Evolutionary conservation across 2,888 invertebrate species (phyloP).

Genomic region (Meteorus cinctellus): DNA sequence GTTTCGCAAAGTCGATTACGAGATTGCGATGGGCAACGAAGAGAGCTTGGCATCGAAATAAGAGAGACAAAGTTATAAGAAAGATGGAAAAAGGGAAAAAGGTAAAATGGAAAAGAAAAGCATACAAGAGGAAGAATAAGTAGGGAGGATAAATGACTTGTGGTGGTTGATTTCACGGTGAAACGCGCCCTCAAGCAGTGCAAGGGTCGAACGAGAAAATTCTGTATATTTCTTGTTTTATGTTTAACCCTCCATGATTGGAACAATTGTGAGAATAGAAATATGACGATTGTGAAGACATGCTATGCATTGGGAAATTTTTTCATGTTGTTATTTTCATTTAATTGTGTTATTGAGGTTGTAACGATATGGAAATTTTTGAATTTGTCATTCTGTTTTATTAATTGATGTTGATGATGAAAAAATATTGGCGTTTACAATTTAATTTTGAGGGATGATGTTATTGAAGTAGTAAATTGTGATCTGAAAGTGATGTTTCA

Average conservation of each 20-base stretch:
- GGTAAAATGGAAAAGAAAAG: background rate
- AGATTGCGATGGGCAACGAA: constrained; percentile 55
- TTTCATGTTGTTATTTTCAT: too few species aligned
- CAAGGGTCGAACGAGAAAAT: background rate
- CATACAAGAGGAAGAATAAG: background rate
- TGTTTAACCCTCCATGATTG: background rate
- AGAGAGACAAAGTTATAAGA: constrained; percentile 14
- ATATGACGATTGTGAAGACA: too few species aligned
- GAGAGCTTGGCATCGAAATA: background rate
- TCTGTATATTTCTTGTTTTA: background rate
- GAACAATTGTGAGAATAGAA: too few species aligned
- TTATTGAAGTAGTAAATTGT: too few species aligned
- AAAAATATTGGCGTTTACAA: too few species aligned
- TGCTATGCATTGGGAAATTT: too few species aligned
- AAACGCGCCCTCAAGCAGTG: constrained; percentile 45
- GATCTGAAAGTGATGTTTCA: too few species aligned
- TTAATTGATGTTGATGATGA: too few species aligned
- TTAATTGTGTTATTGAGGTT: too few species aligned
- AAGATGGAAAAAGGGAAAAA: background rate
- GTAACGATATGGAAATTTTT: too few species aligned
- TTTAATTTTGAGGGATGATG: too few species aligned
- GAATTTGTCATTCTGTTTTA: too few species aligned
- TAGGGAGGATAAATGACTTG: constrained; percentile 49
- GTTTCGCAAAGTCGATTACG: constrained; percentile 70
- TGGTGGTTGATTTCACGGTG: constrained; percentile 51